phyloP scores from a whole-genome alignment of 2,797 vertebrate genomes.

The Phataginus tetradactyla region DNA sequence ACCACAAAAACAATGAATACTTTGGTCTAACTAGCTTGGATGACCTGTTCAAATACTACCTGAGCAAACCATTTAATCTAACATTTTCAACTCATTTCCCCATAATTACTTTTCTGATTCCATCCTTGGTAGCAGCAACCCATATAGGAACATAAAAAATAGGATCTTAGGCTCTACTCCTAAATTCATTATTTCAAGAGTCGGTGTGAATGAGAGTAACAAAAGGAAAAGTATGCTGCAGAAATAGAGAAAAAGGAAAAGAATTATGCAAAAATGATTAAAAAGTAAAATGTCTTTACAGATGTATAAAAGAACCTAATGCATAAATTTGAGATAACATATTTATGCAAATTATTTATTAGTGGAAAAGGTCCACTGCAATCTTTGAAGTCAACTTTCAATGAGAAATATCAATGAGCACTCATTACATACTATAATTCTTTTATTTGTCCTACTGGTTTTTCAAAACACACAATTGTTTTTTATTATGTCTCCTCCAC shows the following conservation, averaged over 20 bases:
- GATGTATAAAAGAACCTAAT: background rate
- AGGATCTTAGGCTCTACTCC: background rate
- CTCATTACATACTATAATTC: background rate
- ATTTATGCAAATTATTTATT: constrained; percentile 3
- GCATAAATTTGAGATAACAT: background rate
- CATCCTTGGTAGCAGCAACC: background rate
- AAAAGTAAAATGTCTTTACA: constrained; percentile 29
- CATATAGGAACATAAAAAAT: background rate
- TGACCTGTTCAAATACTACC: constrained; percentile 31
- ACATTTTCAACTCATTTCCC: constrained; percentile 19
- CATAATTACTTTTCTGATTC: background rate
- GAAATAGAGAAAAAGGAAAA: constrained; percentile 22
- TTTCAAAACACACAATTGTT: background rate
- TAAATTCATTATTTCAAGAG: constrained; percentile 39
- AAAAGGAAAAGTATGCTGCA: constrained; percentile 14
- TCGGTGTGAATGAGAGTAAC: background rate
- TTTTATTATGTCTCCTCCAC: background rate
- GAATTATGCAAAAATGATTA: background rate
- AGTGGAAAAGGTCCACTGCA: background rate
- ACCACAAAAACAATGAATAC: constrained; percentile 36
- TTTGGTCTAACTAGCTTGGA: constrained; percentile 11
- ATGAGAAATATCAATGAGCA: background rate
- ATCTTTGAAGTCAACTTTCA: background rate
- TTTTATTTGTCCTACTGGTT: background rate
- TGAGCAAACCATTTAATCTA: background rate